A percentile compares a stretch with the other conserved stretches of the same genome.
These are phyloP conservation scores for Bos taurus DNA, from an alignment of 2,113 vertebrate genomes.

Conservation along the genomic window ARS-UCD2.0 NC_037349.1:59531001-59531500, in stretches of 20 bases:
- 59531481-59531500: not conserved
- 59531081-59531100: not conserved
- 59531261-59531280: not conserved
- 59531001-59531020: slow-evolving; percentile 98
- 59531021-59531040: slow-evolving; percentile 99
- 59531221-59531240: not conserved
- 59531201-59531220: no score
- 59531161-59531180: rapidly evolving
- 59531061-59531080: slow-evolving; percentile 70
- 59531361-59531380: not conserved
- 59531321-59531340: not conserved
- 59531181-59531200: not conserved
- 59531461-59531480: not conserved
- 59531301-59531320: not conserved
- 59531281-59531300: not conserved
- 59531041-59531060: slow-evolving; percentile 99
- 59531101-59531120: not conserved
- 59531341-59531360: not conserved
- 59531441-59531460: rapidly evolving
- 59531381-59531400: not conserved
- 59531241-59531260: not conserved
- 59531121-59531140: not conserved
- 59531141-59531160: no score
- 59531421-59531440: no score
- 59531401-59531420: not conserved